Percentiles rank a stretch among this genome's conserved stretches.
phyloP scores from a whole-genome alignment of 53 echinoderm and acorn worm species.

The Patiria pectinifera region DNA sequence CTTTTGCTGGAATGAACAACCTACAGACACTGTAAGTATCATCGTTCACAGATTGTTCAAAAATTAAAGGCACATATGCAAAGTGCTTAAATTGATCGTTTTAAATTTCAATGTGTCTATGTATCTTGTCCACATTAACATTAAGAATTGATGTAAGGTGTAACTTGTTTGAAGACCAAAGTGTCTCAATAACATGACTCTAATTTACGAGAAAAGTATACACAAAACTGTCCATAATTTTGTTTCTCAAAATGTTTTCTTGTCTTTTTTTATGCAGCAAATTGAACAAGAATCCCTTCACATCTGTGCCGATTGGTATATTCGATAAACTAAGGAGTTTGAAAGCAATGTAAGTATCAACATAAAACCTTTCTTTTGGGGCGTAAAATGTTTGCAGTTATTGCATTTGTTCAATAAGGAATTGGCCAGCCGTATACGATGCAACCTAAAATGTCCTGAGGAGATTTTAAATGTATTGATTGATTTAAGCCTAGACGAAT shows the following conservation, averaged over 20 bases:
- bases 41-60: neutral
- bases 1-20: conserved; percentile 28
- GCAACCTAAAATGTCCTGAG: too few species aligned
- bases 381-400: too few species aligned
- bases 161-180: too few species aligned
- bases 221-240: neutral
- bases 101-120: too few species aligned
- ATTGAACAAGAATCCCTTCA: conserved; percentile 67
- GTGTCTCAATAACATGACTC: neutral
- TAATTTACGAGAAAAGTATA: too few species aligned
- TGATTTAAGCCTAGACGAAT: too few species aligned
- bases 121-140: too few species aligned
- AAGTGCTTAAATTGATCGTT: neutral
- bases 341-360: conserved; percentile 69
- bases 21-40: conserved; percentile 51
- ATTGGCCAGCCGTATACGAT: too few species aligned
- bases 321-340: conserved; percentile 73
- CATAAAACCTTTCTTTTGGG: neutral
- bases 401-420: too few species aligned
- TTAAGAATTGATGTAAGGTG: too few species aligned
- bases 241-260: neutral
- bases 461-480: too few species aligned
- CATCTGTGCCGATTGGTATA: conserved; percentile 66
- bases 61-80: neutral
- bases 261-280: conserved; percentile 49